Conservation (phyloP, 2,888 invertebrate genomes). For the Horisme vitalbata region DNA sequence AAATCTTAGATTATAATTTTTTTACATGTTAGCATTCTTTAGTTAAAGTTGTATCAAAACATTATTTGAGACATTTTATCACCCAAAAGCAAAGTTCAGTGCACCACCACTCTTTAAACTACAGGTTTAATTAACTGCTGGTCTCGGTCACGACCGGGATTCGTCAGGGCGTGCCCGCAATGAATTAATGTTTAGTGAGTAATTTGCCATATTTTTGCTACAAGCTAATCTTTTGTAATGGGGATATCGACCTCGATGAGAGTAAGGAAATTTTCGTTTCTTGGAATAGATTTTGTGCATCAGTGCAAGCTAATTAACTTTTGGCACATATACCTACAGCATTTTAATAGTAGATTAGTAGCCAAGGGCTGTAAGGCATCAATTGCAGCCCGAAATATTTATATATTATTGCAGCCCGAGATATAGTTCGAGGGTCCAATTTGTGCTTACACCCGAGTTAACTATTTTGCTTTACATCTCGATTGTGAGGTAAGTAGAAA, state of each 20-base stretch:
- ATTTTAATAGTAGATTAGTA: too few species aligned
- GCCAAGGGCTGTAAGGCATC: too few species aligned
- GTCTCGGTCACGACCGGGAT: slow-evolving; percentile 53
- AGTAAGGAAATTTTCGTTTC: slow-evolving; percentile 16
- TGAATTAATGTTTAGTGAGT: slow-evolving; percentile 64
- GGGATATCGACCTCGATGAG: slow-evolving; percentile 34
- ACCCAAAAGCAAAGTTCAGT: slow-evolving; percentile 25
- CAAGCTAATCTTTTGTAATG: slow-evolving; percentile 42
- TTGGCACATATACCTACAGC: too few species aligned
- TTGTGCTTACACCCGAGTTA: too few species aligned
- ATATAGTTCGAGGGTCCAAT: too few species aligned
- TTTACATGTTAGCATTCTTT: too few species aligned
- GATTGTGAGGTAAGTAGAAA: too few species aligned
- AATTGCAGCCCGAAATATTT: too few species aligned
- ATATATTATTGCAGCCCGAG: too few species aligned
- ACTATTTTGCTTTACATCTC: too few species aligned
- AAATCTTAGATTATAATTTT: background rate
- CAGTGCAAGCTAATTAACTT: too few species aligned
- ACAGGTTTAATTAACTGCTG: slow-evolving; percentile 35
- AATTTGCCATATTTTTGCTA: slow-evolving; percentile 62
- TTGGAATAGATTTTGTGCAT: slow-evolving; percentile 7
- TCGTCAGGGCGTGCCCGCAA: slow-evolving; percentile 58
- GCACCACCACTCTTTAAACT: slow-evolving; percentile 26
- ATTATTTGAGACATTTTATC: slow-evolving; percentile 19
- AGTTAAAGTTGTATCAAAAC: too few species aligned